Base-by-base conservation (phyloP, 1,140 invertebrate genomes). In the Odontomachus brunneus region DNA sequence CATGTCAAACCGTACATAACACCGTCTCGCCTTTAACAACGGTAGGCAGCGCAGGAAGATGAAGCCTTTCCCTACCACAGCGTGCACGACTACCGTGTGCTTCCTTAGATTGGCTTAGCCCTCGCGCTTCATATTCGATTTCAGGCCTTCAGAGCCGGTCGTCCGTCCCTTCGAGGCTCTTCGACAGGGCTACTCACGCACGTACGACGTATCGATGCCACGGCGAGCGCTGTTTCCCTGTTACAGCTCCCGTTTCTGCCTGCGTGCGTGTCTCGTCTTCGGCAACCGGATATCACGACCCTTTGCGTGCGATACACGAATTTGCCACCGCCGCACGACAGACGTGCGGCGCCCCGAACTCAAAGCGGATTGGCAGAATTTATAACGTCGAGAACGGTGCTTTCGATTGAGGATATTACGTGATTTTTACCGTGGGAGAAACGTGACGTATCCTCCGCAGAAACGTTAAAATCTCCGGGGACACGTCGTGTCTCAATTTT, bases 41-140 rank as follows among this genome's bases (percentile, higher is more conserved):
- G 75, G 71, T 55, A 78, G 60, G 53, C 82, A 65, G 75, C 67
- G 69, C 86, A 80, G 72, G 88, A 86, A 90, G 82, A 89, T 73
- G 91, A 92, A 91, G 90, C 90, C 90, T 85, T 91, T 90, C 65
- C 78, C 67, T 71, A 63, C 55, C 71, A 44, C 49, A 51, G 38
- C 55, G 69, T 59, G 80, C 66, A 33, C 72, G 84, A 87, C 89
- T 91, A 90, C 88, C 84, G 91, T 90, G 83, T 84, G 88, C 86
- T 88, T 88, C 69, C 80, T 85, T 82, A 75, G 57, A 66, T 59
- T 81, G 78, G 87, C 88, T 90, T 86, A 92, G 86, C 89, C 84
- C 89, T 86, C 72, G 84, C 74, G 74, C 22, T 86, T 91, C 91
- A 89, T 92, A 92, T 91, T 92, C 91, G 89, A 91, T 91, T 92